A percentile compares a stretch with the other conserved stretches of the same genome.
Evolutionary conservation across 2,888 invertebrate species (phyloP).

Genomic region (Xestia c-nigrum): DNA sequence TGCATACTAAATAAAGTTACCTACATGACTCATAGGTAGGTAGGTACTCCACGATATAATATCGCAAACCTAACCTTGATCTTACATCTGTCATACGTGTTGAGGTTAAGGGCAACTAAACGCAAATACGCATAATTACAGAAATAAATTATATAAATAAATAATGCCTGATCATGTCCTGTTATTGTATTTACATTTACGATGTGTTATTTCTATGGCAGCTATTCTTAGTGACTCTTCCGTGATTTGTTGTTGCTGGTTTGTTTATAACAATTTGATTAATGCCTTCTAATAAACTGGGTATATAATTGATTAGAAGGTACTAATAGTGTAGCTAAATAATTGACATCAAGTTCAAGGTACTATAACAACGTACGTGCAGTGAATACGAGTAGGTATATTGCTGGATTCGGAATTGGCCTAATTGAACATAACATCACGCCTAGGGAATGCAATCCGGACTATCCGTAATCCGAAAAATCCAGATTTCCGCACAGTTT

Average conservation of each 20-base stretch:
- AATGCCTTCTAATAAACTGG: background rate
- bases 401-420: no score
- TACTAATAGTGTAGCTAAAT: background rate
- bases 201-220: slow-evolving; percentile 51
- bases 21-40: slow-evolving; percentile 35
- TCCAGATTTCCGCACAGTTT: no score
- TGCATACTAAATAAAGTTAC: slow-evolving; percentile 2
- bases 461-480: no score
- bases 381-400: no score
- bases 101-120: slow-evolving; percentile 54
- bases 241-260: slow-evolving; percentile 31
- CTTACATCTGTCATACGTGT: slow-evolving; percentile 43
- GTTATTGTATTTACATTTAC: slow-evolving; percentile 54
- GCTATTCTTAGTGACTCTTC: slow-evolving; percentile 37
- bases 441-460: no score
- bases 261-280: slow-evolving; percentile 13
- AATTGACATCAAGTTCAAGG: background rate
- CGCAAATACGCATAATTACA: slow-evolving; percentile 60
- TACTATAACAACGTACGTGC: no score
- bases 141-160: slow-evolving; percentile 38
- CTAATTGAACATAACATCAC: no score
- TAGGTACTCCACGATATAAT: slow-evolving; percentile 15
- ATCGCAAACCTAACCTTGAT: slow-evolving; percentile 54
- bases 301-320: background rate
- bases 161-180: slow-evolving; percentile 46